Percentiles rank a stretch among this genome's conserved stretches.
phyloP scores from a whole-genome alignment of 2,888 invertebrate species.

The Eupsilia transversa region DNA sequence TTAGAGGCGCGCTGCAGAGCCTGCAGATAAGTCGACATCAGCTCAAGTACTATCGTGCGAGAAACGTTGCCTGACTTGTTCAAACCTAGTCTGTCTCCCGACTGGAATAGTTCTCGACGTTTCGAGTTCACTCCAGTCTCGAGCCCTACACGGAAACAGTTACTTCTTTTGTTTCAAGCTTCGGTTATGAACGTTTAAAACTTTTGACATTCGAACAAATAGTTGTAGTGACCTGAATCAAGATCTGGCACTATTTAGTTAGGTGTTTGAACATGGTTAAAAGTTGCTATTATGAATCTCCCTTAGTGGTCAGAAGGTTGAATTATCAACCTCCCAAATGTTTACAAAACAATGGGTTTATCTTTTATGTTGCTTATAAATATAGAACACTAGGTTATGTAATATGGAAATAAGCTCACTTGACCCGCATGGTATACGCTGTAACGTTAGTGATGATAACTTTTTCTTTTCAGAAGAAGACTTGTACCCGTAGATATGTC shows the following conservation, averaged over 20 bases:
- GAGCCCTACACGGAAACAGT: conserved; percentile 59
- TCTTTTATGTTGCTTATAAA: background rate
- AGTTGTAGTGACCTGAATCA: conserved; percentile 29
- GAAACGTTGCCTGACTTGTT: conserved; percentile 69
- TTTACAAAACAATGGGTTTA: background rate
- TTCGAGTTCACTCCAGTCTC: conserved; percentile 63
- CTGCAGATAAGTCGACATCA: conserved; percentile 73
- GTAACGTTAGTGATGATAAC: background rate
- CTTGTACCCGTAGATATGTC: background rate
- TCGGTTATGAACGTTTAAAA: conserved; percentile 65
- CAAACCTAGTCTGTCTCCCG: conserved; percentile 68
- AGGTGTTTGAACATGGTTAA: background rate
- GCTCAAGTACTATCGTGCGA: conserved; percentile 70
- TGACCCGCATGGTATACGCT: background rate
- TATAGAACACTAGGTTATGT: background rate
- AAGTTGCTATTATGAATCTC: background rate
- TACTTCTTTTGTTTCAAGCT: conserved; percentile 67
- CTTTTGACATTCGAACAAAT: conserved; percentile 56
- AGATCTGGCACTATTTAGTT: background rate
- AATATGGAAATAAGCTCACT: background rate
- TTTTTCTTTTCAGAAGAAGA: background rate
- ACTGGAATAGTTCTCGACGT: conserved; percentile 68
- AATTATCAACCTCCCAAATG: background rate
- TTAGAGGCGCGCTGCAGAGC: conserved; percentile 40
- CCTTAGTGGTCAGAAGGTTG: background rate